phyloP scores from a whole-genome alignment of 53 echinoderm and acorn worm species.

The Henricia sp. region DNA sequence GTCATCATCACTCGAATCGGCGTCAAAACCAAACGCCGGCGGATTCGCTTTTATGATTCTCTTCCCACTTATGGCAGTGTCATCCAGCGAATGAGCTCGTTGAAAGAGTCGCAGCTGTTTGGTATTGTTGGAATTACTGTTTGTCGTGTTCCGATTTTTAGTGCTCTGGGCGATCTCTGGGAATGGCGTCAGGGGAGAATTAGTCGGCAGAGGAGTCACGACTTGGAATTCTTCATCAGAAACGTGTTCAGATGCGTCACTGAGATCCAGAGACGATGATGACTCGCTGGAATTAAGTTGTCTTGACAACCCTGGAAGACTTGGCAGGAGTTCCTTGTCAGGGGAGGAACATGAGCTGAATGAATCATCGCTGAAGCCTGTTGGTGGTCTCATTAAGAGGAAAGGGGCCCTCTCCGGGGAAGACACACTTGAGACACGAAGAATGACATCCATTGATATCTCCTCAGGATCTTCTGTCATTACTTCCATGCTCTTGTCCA shows the following conservation, averaged over 20 bases:
- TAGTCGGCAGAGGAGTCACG: constrained; percentile 41
- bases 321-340: constrained; percentile 52
- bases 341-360: constrained; percentile 61
- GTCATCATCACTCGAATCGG: constrained; percentile 78
- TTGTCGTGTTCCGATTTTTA: constrained; percentile 53
- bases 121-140: constrained; percentile 55
- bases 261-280: constrained; percentile 56
- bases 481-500: constrained; percentile 50
- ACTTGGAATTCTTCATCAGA: constrained; percentile 47
- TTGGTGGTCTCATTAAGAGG: constrained; percentile 80
- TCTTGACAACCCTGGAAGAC: constrained; percentile 20
- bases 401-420: constrained; percentile 38
- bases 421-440: background rate
- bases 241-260: constrained; percentile 46
- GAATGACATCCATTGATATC: constrained; percentile 5
- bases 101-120: constrained; percentile 36
- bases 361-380: constrained; percentile 83
- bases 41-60: constrained; percentile 76
- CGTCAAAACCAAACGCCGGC: constrained; percentile 65
- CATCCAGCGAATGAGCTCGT: constrained; percentile 42
- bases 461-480: constrained; percentile 45
- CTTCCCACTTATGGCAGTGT: constrained; percentile 37
- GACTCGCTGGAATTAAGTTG: constrained; percentile 47
- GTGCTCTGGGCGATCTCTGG: constrained; percentile 28
- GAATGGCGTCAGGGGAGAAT: constrained; percentile 34